These are phyloP conservation scores for Psittacara wagleri DNA, from an alignment of 2,113 vertebrate species.

Conservation along the genomic window DNA sequence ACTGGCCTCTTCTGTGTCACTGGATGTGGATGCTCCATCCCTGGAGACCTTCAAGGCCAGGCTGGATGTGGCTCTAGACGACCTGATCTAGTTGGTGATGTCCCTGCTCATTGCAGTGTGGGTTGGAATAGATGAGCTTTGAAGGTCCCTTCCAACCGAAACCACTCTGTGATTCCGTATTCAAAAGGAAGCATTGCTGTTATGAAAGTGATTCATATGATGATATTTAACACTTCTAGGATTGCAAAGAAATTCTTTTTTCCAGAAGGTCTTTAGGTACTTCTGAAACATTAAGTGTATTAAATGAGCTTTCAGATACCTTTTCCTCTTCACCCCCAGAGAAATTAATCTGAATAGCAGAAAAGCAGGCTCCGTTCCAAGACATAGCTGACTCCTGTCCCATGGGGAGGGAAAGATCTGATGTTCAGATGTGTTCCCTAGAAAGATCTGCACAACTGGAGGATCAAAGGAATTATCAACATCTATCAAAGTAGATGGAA, in stretches of 20 bases:
- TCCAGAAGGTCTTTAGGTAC: not conserved
- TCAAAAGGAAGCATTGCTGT: not conserved
- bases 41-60: not conserved
- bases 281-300: not conserved
- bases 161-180: not conserved
- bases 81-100: not conserved
- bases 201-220: not conserved
- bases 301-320: not conserved
- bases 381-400: not conserved
- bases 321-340: not conserved
- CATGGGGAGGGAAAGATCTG: not conserved
- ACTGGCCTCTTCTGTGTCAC: not conserved
- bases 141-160: not conserved
- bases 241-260: not conserved
- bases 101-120: not conserved
- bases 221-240: not conserved
- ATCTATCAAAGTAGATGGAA: not conserved
- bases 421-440: not conserved
- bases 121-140: not conserved
- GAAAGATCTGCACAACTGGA: not conserved
- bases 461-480: conserved; percentile 21
- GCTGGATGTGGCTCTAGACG: not conserved
- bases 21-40: not conserved
- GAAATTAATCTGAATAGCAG: not conserved
- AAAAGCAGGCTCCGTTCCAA: not conserved